phyloP scores from a whole-genome alignment of 30 jellyfish, hydroid and myxozoan genomes.

The Euphysa ruthae region DNA sequence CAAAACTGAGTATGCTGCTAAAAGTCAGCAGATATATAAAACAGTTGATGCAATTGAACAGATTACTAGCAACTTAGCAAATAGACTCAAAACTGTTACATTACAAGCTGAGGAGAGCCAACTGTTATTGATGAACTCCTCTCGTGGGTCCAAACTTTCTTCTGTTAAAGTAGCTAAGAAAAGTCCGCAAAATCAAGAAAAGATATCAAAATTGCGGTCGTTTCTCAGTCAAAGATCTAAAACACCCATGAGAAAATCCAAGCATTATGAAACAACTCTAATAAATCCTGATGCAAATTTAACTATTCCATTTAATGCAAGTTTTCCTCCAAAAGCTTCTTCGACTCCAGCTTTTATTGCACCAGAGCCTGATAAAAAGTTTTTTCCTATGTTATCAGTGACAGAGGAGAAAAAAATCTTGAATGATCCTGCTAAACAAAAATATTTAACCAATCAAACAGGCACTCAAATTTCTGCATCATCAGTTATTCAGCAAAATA shows the following conservation, averaged over 20 bases:
- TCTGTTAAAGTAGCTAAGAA: background rate
- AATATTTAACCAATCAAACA: no score
- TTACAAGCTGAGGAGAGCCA: constrained; percentile 38
- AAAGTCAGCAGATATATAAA: constrained; percentile 41
- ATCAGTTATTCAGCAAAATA: no score
- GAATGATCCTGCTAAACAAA: no score
- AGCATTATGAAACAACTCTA: constrained; percentile 16
- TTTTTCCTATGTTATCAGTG: constrained; percentile 7
- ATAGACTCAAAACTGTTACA: constrained; percentile 30
- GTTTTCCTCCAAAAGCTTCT: constrained; percentile 62
- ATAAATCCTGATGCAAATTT: background rate
- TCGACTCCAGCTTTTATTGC: constrained; percentile 58
- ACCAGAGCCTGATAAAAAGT: background rate
- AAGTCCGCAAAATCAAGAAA: background rate
- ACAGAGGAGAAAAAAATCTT: constrained; percentile 22
- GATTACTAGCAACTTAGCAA: constrained; percentile 42
- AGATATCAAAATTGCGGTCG: constrained; percentile 37
- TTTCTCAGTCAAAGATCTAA: constrained; percentile 32
- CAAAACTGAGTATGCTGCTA: background rate
- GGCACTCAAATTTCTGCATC: no score
- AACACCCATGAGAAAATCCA: constrained; percentile 55
- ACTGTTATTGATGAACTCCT: constrained; percentile 9
- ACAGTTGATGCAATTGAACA: constrained; percentile 72
- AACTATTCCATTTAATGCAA: background rate
- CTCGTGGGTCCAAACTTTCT: background rate